Evolutionary conservation across 2,797 vertebrate genomes (phyloP), one percentile per base, ranked within the genome.

Genomic region (Astyanax mexicanus): DNA sequence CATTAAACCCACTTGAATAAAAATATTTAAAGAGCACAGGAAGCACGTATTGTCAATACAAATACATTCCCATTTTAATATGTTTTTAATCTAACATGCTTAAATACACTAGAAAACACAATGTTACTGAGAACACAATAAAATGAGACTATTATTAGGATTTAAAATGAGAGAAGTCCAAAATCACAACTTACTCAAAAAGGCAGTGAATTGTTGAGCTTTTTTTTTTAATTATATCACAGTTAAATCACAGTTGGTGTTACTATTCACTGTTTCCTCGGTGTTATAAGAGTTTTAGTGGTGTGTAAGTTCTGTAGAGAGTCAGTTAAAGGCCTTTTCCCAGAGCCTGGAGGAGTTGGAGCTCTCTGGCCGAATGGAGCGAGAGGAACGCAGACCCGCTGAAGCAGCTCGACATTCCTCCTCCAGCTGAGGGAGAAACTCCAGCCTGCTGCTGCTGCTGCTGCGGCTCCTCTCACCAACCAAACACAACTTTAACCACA

Each of bases 371-470:
- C 60, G 77, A 78, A 68, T 72, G 73, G 77, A 79, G 69, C 80
- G 73, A 83, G 54, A 81, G 77, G 81, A 85, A 78, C 80, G 81
- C 83, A 84, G 74, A 66, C 81, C 80, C 58, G n/a, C n/a, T n/a
- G n/a, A n/a, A n/a, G n/a, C n/a, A n/a, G n/a, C n/a, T n/a, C n/a
- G 47, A 77, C 87, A 89, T 90, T 90, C 89, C 89, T 87, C 1
- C 76, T 17, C 89, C 89, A 87, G 1, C 76, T 17, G 27, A 58
- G 52, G 52, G 52, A 55, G 25, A 55, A 55, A 55, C 52, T 55
- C 3, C 25, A 55, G 52, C 21, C 49, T 52, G 47, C 47, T 51
- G 47, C n/a, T n/a, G n/a, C n/a, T n/a, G n/a, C n/a, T n/a, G n/a
- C n/a, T n/a, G n/a, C n/a, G n/a, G n/a, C n/a, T n/a, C n/a, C 44